A percentile compares a stretch with the other conserved stretches of the same genome.
phyloP scores from a whole-genome alignment of 23 tunicate genomes.

The Styela plicata region DNA sequence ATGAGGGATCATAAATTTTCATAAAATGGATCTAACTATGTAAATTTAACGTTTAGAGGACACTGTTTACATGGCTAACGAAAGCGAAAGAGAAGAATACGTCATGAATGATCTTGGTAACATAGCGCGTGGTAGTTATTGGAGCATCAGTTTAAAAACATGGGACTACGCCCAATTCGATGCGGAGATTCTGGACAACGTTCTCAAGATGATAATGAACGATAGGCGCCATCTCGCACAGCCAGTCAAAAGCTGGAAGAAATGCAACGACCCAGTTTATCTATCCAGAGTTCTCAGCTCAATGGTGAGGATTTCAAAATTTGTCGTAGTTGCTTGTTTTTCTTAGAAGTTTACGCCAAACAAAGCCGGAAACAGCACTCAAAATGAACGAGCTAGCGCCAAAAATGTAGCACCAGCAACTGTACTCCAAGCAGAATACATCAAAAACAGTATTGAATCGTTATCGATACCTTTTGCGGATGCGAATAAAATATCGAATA shows the following conservation, averaged over 20 bases:
- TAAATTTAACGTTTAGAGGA: slow-evolving; percentile 65
- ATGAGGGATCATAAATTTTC: no score
- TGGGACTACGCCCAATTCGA: slow-evolving; percentile 97
- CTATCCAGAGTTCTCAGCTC: slow-evolving; percentile 87
- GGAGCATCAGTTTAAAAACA: slow-evolving; percentile 31
- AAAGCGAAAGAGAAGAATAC: slow-evolving; percentile 64
- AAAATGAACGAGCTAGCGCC: neutral
- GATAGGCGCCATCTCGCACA: slow-evolving; percentile 46
- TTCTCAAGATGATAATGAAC: slow-evolving; percentile 53
- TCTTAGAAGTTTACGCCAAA: no score
- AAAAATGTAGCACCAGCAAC: no score
- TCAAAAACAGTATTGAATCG: no score
- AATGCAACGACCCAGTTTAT: slow-evolving; percentile 63
- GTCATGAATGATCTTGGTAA: slow-evolving; percentile 58
- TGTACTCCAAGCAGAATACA: no score
- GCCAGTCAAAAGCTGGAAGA: slow-evolving; percentile 54
- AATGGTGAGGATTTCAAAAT: slow-evolving; percentile 49
- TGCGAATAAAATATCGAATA: no score
- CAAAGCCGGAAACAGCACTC: no score
- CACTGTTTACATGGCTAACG: slow-evolving; percentile 63
- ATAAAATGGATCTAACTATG: no score
- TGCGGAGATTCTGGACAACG: slow-evolving; percentile 73
- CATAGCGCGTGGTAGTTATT: slow-evolving; percentile 47
- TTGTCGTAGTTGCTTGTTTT: no score
- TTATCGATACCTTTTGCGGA: no score